These are phyloP conservation scores for Stegodyphus dumicola DNA, from an alignment of 1,140 invertebrate genomes.

Conservation along the genomic window DNA sequence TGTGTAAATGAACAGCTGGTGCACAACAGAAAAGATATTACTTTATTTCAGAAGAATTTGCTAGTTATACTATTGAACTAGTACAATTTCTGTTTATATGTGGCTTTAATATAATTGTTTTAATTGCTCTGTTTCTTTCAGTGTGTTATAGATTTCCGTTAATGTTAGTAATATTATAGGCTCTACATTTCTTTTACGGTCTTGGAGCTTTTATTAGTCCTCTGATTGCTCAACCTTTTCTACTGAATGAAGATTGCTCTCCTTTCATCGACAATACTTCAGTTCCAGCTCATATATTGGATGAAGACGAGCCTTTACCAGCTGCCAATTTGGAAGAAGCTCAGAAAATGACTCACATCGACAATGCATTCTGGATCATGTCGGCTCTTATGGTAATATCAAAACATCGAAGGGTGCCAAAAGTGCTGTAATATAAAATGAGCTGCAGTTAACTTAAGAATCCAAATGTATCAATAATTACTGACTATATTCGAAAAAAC, in stretches of 20 bases:
- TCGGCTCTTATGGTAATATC: conserved; percentile 68
- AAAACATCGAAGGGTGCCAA: background rate
- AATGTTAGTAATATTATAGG: conserved; percentile 64
- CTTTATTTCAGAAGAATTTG: too few species aligned
- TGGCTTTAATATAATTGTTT: too few species aligned
- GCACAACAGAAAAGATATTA: too few species aligned
- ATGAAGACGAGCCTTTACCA: conserved; percentile 46
- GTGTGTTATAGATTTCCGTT: too few species aligned
- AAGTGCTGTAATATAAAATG: background rate
- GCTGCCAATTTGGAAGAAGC: conserved; percentile 55
- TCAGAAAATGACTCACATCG: conserved; percentile 64
- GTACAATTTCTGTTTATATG: too few species aligned
- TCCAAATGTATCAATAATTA: too few species aligned
- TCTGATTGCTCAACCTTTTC: conserved; percentile 71
- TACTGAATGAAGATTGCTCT: conserved; percentile 69
- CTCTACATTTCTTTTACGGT: conserved; percentile 72
- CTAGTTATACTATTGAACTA: too few species aligned
- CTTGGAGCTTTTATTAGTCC: conserved; percentile 72
- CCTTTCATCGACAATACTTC: conserved; percentile 58
- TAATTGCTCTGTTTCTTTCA: too few species aligned
- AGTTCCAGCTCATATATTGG: conserved; percentile 29
- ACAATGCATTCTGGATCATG: conserved; percentile 71
- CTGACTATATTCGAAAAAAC: too few species aligned
- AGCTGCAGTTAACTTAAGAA: too few species aligned
- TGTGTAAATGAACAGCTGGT: too few species aligned